These are phyloP conservation scores for Notarius lentiginosus DNA, from an alignment of 2,113 vertebrate genomes.

Conservation along the genomic window DNA sequence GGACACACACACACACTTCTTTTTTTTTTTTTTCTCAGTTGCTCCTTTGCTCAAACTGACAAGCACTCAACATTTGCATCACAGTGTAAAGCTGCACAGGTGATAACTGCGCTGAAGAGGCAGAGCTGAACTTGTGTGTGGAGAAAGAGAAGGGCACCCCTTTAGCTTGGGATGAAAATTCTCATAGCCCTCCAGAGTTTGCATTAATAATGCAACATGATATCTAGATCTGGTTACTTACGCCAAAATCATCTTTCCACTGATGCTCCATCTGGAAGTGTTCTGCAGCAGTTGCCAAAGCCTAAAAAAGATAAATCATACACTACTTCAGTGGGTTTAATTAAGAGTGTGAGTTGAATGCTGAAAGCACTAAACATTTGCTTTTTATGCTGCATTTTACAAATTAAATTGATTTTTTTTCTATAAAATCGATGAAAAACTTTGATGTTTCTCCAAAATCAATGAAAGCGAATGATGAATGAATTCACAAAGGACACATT, in stretches of 20 bases:
- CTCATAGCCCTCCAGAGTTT: too few species aligned
- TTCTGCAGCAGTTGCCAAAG: conserved; percentile 89
- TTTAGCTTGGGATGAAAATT: too few species aligned
- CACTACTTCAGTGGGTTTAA: conserved; percentile 27
- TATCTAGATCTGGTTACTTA: conserved; percentile 64
- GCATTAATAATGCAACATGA: conserved; percentile 7
- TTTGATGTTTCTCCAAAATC: too few species aligned
- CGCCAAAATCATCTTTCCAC: conserved; percentile 91
- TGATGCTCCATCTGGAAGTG: conserved; percentile 85
- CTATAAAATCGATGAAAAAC: neutral
- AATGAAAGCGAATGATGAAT: neutral
- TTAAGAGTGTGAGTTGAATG: conserved; percentile 13
- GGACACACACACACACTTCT: too few species aligned
- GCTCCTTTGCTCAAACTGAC: too few species aligned
- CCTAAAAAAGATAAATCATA: conserved; percentile 70
- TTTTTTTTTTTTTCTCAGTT: too few species aligned
- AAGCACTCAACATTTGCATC: too few species aligned
- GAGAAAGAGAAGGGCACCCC: too few species aligned
- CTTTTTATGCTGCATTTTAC: conserved; percentile 2
- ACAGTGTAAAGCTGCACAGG: too few species aligned
- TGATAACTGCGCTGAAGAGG: too few species aligned
- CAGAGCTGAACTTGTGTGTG: too few species aligned
- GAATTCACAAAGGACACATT: neutral
- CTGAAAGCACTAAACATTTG: neutral
- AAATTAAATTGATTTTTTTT: neutral